A percentile compares a stretch with the other conserved stretches of the same genome.
Conservation (phyloP, 2,888 invertebrate species). For the Caradrina clavipalpis region DNA sequence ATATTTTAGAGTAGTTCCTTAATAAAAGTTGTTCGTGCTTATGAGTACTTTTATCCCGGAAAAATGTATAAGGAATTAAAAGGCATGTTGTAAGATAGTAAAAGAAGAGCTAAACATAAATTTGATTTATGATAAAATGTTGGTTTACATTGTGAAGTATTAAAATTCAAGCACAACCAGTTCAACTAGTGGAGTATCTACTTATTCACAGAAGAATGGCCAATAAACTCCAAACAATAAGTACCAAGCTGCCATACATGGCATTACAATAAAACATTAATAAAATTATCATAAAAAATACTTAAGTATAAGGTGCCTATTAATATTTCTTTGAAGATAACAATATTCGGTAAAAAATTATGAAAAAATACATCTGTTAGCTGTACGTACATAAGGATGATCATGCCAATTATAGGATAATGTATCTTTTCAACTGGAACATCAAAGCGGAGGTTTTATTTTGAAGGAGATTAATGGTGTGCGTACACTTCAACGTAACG, state of each 20-base stretch:
- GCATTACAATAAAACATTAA: not conserved
- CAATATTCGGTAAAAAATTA: slow-evolving; percentile 13
- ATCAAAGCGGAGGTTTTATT: slow-evolving; percentile 63
- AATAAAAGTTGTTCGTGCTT: too few species aligned
- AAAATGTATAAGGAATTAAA: too few species aligned
- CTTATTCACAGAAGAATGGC: too few species aligned
- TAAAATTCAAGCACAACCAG: slow-evolving; percentile 10
- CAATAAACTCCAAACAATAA: too few species aligned
- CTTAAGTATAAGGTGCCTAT: not conserved
- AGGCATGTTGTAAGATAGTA: too few species aligned
- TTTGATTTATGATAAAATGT: too few species aligned
- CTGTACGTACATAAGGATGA: slow-evolving; percentile 47
- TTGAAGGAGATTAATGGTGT: slow-evolving; percentile 61
- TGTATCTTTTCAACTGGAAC: slow-evolving; percentile 60
- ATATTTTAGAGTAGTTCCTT: too few species aligned
- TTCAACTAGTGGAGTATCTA: not conserved
- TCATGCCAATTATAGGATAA: slow-evolving; percentile 62
- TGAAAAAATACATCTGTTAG: slow-evolving; percentile 46
- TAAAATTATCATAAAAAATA: not conserved
- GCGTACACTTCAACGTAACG: slow-evolving; percentile 40
- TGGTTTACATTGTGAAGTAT: too few species aligned
- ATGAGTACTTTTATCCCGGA: too few species aligned
- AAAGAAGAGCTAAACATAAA: too few species aligned
- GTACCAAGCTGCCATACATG: not conserved
- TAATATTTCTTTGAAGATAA: slow-evolving; percentile 22